These are phyloP conservation scores for Leptinotarsa tumamoca DNA, from an alignment of 2,888 invertebrate genomes.

Conservation along the genomic window DNA sequence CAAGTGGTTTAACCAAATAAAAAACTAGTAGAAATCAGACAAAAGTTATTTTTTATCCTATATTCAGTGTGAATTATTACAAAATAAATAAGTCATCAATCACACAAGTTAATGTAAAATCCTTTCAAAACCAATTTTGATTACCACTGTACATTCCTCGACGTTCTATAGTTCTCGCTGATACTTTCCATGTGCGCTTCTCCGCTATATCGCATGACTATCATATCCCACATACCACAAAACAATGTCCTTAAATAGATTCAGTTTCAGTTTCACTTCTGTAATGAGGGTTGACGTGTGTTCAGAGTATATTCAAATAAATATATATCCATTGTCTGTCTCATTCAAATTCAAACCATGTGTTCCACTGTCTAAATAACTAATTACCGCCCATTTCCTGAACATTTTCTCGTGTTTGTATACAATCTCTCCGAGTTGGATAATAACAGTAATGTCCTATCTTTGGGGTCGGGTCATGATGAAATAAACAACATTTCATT, in stretches of 20 bases:
- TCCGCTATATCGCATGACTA: neutral
- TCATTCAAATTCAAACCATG: constrained; percentile 28
- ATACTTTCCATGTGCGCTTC: neutral
- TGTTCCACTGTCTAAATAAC: constrained; percentile 29
- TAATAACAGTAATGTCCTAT: constrained; percentile 1
- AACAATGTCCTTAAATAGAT: neutral
- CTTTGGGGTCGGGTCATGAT: constrained; percentile 2
- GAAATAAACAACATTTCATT: neutral
- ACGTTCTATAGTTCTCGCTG: neutral
- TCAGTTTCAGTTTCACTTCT: neutral
- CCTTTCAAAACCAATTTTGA: too few species aligned
- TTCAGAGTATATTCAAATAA: constrained; percentile 8
- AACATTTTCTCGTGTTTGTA: constrained; percentile 20
- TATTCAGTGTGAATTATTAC: too few species aligned
- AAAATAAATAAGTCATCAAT: too few species aligned
- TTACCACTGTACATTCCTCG: too few species aligned
- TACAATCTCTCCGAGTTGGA: constrained; percentile 3
- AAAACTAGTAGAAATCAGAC: too few species aligned
- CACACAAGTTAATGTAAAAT: too few species aligned
- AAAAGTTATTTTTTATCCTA: too few species aligned
- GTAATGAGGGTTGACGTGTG: neutral
- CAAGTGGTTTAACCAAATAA: too few species aligned
- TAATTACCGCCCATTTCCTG: constrained; percentile 34
- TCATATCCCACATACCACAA: neutral
- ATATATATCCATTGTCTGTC: constrained; percentile 25